phyloP scores from a whole-genome alignment of 2,797 vertebrate species.

The Pangasius djambal region DNA sequence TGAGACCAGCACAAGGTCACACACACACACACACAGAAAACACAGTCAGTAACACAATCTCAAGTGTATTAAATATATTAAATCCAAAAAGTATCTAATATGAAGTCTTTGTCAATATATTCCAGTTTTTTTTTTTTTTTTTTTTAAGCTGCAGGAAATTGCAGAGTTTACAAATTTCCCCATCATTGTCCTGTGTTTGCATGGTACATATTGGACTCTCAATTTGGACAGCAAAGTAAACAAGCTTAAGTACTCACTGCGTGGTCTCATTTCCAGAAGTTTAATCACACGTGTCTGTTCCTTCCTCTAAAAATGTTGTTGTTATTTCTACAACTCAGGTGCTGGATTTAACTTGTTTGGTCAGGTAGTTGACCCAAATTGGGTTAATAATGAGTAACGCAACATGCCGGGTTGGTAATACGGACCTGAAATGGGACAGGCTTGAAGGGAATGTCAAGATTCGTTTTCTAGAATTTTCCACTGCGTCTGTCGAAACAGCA shows the following conservation, averaged over 20 bases:
- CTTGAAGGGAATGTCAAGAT: neutral
- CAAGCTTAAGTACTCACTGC: neutral
- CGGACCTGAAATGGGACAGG: neutral
- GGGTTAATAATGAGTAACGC: neutral
- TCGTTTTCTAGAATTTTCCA: neutral
- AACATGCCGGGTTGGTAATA: neutral
- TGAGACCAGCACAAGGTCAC: constrained; percentile 41
- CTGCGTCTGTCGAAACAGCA: neutral
- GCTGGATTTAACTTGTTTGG: neutral
- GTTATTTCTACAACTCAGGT: neutral
- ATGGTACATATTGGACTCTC: constrained; percentile 8
- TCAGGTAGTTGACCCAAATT: neutral
- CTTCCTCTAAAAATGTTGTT: neutral
- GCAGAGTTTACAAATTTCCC: neutral
- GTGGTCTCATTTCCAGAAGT: constrained; percentile 20
- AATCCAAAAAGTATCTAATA: neutral
- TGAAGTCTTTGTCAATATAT: neutral
- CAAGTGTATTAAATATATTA: constrained; percentile 23
- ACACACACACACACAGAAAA: neutral
- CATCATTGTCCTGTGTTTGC: constrained; percentile 11
- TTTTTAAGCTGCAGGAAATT: neutral
- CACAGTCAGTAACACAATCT: constrained; percentile 25
- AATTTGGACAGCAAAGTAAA: constrained; percentile 15
- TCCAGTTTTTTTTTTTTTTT: neutral
- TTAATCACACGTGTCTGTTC: constrained; percentile 4